Evolutionary conservation across 2,797 vertebrate species (phyloP), one percentile per base, ranked within the genome.

Genomic region (Eulemur albifrons): DNA sequence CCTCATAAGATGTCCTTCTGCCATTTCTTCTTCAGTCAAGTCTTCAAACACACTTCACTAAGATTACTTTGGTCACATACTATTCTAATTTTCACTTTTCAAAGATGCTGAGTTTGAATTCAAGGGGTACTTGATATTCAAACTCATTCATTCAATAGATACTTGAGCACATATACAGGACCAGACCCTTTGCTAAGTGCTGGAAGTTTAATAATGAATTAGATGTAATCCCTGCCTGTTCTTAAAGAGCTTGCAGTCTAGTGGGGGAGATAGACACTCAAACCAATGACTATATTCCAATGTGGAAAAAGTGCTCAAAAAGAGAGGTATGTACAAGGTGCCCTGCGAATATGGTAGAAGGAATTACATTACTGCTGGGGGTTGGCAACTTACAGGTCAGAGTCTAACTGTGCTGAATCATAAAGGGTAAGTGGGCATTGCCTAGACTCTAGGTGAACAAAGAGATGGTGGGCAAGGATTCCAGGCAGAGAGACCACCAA

Each of bases 1-100:
- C 59, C 52, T 50, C 76, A 25, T 59, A 88, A 80, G 21, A 73
- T 92, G 45, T 63, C 63, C 59, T 86, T 50, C 40, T 92, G 38
- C 45, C 30, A 52, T 90, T 90, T 96, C 81, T 93, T 92, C 76
- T 90, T 92, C 45, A 86, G 38, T 85, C 40, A 61, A 40, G 54
- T 90, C 77, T 76, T 95, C 18, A 40, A 57, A 88, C 20, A 86
- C 40, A 95, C 63, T 93, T 96, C 54, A 73, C 30, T 54, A 70
- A 30, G 79, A 93, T 96, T 96, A 82, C 54, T 96, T 94, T 82
- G 81, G 73, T 92, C 69, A 84, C 67, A 85, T 73, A 77, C 43
- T 82, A 90, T 59, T 97, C n/a, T 93, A 80, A 90, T 94, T 88
- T 88, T 95, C 75, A 92, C 81, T 38, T 97, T 97, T 90, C 38